Percentiles rank a stretch among this genome's conserved stretches.
Evolutionary conservation across 2,797 vertebrate species (phyloP).

Genomic region (Delichon dasypus): DNA sequence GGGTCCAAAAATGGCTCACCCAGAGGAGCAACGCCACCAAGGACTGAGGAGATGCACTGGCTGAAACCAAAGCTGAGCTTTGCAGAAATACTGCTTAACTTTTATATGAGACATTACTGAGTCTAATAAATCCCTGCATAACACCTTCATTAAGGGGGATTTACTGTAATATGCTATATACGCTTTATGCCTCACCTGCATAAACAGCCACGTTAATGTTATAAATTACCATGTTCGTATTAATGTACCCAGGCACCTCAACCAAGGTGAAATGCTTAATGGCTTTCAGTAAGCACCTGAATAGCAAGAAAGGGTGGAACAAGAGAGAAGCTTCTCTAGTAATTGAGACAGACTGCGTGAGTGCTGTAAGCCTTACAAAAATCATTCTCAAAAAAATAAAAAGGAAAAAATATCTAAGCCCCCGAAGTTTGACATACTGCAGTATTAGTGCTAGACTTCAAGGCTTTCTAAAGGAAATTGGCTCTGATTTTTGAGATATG

Average conservation of each 20-base stretch:
- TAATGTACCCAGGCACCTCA: constrained; percentile 44
- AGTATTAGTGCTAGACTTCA: constrained; percentile 72
- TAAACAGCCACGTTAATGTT: constrained; percentile 40
- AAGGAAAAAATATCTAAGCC: constrained; percentile 10
- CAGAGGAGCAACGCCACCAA: background rate
- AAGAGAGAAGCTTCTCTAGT: background rate
- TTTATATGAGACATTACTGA: background rate
- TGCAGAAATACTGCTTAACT: constrained; percentile 12
- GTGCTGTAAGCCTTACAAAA: constrained; percentile 57
- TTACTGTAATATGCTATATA: constrained; percentile 44
- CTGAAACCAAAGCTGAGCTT: background rate
- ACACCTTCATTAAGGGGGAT: constrained; percentile 14
- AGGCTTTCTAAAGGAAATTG: constrained; percentile 76
- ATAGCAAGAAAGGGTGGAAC: background rate
- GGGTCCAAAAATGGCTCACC: background rate
- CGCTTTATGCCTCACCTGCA: constrained; percentile 25
- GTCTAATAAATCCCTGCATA: constrained; percentile 32
- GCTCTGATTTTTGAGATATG: constrained; percentile 77
- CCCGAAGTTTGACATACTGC: constrained; percentile 51
- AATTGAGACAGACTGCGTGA: background rate
- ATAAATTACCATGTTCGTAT: constrained; percentile 43
- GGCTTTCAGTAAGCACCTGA: background rate
- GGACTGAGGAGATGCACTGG: background rate
- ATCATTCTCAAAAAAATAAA: constrained; percentile 1
- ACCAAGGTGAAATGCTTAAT: constrained; percentile 56